Conservation (phyloP, 1,140 invertebrate species). For the Hypothenemus hampei region DNA sequence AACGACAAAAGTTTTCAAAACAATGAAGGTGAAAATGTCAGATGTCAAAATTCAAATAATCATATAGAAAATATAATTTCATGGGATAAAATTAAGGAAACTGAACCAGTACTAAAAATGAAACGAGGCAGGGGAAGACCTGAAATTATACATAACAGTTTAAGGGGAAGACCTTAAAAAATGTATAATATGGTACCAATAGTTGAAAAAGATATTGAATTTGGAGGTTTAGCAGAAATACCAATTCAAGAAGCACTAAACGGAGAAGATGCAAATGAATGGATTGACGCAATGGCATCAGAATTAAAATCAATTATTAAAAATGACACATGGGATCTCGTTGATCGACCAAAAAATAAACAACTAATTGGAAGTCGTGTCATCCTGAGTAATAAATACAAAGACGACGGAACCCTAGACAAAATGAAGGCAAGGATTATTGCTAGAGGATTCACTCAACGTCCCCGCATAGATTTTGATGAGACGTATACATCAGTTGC, state of each 20-base stretch:
- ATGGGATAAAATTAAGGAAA: too few relatives aligned
- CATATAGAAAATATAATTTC: too few relatives aligned
- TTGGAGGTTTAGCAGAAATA: too few relatives aligned
- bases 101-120: too few relatives aligned
- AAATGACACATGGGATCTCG: background rate
- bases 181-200: background rate
- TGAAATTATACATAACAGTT: background rate
- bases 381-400: background rate
- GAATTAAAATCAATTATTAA: constrained; percentile 1
- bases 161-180: background rate
- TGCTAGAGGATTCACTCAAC: background rate
- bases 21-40: too few relatives aligned
- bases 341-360: background rate
- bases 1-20: too few relatives aligned
- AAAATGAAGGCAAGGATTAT: background rate
- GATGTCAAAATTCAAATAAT: too few relatives aligned
- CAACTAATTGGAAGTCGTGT: background rate
- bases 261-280: background rate
- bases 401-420: background rate
- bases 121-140: too few relatives aligned
- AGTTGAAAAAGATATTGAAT: too few relatives aligned
- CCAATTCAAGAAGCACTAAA: too few relatives aligned
- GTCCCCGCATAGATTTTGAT: background rate
- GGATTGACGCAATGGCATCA: constrained; percentile 5
- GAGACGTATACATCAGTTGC: background rate